Base-by-base conservation (phyloP, 2,888 invertebrate genomes). In the Plebejus argus region DNA sequence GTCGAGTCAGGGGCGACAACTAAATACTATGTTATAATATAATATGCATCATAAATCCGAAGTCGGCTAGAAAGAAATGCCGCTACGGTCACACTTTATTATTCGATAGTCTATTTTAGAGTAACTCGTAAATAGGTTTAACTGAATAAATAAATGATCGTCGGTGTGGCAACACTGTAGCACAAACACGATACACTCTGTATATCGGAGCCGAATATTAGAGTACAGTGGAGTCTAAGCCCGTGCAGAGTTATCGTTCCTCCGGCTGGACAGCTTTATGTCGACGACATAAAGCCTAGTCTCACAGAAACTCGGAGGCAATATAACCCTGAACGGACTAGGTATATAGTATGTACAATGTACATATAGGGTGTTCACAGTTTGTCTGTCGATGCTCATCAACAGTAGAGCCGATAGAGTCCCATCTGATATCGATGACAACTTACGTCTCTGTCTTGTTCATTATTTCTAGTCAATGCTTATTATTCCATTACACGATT, bases 1-100 rank as follows among this genome's bases (percentile, higher is more conserved):
- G 77, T 78, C 78, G 79, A 78, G 77, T 78, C 78, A 78, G 76
- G 79, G 78, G 78, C 76, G 78, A 78, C 77, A 79, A 77, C 78
- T 79, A 75, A 80, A 78, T 58, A 77, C 76, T 56, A 53, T 70
- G 23, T 71, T 76, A 76, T 28, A 76, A 23, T 74, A 49, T 49
- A 45, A 74, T 74, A 74, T 74, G 74, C 49, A 74, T 28, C 53
- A 76, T 78, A 79, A 74, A 79, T 78, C 75, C 74, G 35, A 75
- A 79, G 78, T 76, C 76, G 78, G 76, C 76, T 77, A 78, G 76
- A 78, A 78, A 79, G 70, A 58, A 76, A 74, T 74, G 78, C 76
- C 74, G 53, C 74, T 77, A 77, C 77, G 77, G 77, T 56, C 75
- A 77, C 75, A 77, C 61, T 45, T 66, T 49, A 77, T 74, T 74